A percentile compares a stretch with the other conserved stretches of the same genome.
These are phyloP conservation scores for Brachynemurus nebulosus DNA, from an alignment of 2,888 invertebrate genomes.

Conservation along the genomic window DNA sequence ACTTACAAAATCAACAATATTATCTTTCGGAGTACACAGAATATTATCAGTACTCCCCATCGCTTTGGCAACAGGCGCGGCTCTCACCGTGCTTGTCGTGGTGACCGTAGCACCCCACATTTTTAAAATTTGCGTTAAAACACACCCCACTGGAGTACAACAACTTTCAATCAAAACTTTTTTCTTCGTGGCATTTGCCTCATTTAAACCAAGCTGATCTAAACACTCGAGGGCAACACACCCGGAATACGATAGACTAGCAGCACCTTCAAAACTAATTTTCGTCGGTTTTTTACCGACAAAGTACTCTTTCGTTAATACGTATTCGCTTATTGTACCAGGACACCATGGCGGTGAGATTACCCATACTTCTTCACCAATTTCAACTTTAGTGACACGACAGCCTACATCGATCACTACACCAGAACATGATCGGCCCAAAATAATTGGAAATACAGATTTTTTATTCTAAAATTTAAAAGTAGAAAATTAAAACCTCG, in stretches of 20 bases:
- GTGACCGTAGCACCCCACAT: slow-evolving; percentile 42
- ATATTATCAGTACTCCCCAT: slow-evolving; percentile 40
- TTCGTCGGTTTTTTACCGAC: slow-evolving; percentile 40
- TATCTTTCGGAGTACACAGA: slow-evolving; percentile 19
- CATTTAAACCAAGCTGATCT: slow-evolving; percentile 32
- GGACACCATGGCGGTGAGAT: slow-evolving; percentile 41
- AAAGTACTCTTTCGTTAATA: slow-evolving; percentile 37
- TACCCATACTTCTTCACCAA: slow-evolving; percentile 48
- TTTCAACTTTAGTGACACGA: slow-evolving; percentile 39
- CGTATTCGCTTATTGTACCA: slow-evolving; percentile 41
- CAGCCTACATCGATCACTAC: slow-evolving; percentile 44
- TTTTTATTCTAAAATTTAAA: slow-evolving; percentile 25
- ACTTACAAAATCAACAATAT: too few relatives aligned
- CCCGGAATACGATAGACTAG: slow-evolving; percentile 44
- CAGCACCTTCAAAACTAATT: slow-evolving; percentile 43
- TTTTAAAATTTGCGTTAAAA: slow-evolving; percentile 41
- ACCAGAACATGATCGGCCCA: slow-evolving; percentile 50
- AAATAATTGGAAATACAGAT: slow-evolving; percentile 37
- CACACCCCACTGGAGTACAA: slow-evolving; percentile 42
- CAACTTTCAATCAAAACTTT: slow-evolving; percentile 37
- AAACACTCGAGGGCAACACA: slow-evolving; percentile 40
- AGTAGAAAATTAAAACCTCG: slow-evolving; percentile 7
- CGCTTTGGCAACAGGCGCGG: slow-evolving; percentile 39
- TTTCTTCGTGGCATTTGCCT: slow-evolving; percentile 30
- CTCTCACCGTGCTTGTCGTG: slow-evolving; percentile 36